A percentile compares a stretch with the other conserved stretches of the same genome.
These are phyloP conservation scores for Zygothrica quintamaculata DNA, from an alignment of 2,888 invertebrate species.

Conservation along the genomic window DNA sequence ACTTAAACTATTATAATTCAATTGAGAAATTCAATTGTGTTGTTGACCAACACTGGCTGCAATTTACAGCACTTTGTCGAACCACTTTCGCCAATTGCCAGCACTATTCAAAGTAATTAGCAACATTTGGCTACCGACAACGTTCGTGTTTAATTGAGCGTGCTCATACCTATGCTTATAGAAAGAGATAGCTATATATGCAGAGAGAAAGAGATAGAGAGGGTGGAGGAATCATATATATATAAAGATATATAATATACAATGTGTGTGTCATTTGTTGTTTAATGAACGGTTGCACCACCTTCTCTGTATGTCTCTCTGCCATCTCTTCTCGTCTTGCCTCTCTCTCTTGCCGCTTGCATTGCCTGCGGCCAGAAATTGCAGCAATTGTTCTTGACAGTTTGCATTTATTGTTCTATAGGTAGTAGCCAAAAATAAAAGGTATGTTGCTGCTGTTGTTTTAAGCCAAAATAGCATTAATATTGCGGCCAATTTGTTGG, in stretches of 20 bases:
- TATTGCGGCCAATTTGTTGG: slow-evolving; percentile 70
- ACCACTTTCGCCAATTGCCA: slow-evolving; percentile 48
- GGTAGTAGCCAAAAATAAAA: too few relatives aligned
- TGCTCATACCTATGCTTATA: slow-evolving; percentile 29
- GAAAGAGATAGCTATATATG: too few relatives aligned
- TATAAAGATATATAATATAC: slow-evolving; percentile 1
- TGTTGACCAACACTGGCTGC: slow-evolving; percentile 35
- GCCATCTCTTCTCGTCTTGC: slow-evolving; percentile 21
- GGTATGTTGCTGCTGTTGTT: slow-evolving; percentile 74
- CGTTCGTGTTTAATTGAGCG: slow-evolving; percentile 82
- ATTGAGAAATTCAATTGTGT: neutral
- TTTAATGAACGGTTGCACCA: slow-evolving; percentile 68
- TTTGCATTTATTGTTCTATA: slow-evolving; percentile 62
- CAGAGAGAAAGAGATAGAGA: slow-evolving; percentile 7
- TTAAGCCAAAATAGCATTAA: slow-evolving; percentile 65
- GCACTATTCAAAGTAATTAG: slow-evolving; percentile 61
- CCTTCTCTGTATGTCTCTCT: neutral
- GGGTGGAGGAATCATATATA: neutral
- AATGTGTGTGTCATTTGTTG: slow-evolving; percentile 60
- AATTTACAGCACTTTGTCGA: slow-evolving; percentile 24
- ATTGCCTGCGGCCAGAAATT: slow-evolving; percentile 25
- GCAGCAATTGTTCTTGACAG: slow-evolving; percentile 41
- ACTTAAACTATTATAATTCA: neutral
- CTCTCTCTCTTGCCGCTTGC: neutral
- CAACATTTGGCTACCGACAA: slow-evolving; percentile 70